Base-by-base conservation (phyloP, 2,797 vertebrate species). In the Acanthiza pusilla region DNA sequence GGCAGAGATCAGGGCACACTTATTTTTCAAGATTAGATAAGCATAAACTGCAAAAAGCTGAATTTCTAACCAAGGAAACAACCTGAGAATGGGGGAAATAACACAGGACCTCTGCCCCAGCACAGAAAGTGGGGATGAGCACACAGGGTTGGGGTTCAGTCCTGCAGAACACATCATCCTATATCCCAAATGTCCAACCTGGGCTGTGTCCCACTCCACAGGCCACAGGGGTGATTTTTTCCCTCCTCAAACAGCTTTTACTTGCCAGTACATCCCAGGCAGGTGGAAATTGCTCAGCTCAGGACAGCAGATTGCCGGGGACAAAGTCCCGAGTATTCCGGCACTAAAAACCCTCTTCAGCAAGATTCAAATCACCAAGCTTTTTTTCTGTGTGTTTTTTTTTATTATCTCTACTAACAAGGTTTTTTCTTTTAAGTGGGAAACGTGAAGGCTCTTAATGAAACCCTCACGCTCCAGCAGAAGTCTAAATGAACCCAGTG, bases 401-500 rank as follows among this genome's bases (percentile, higher is more conserved):
- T 43, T 90, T 63, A 68, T 96, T 93, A 85, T 97, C 82, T 93
- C 87, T 74, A 9, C 95, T 96, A 93, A 97, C 90, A 95, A 97
- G 86, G 51, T 90, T 95, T 95, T 95, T 75, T 73, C 81, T 94
- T 90, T 92, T 58, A 94, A 91, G 90, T 73, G 74, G 92, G 94
- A 95, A 93, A 94, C 45, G 75, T 81, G 81, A 85, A 93, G 79
- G 80, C 67, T 85, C 93, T 93, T 94, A 93, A 96, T 90, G 88
- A 61, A 91, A 78, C 54, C 29, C 91, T 94, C 95, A 91, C 77
- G 92, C 96, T 94, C 53, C 96, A 94, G 93, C 91, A 89, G 38
- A 75, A 85, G 90, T 16, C 95, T 96, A 96, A 97, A 97, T 94
- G 92, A 94, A 38, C 29, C 30, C 89, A 95, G 91, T 96, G 94